These are phyloP conservation scores for Vanessa atalanta DNA, from an alignment of 1,140 invertebrate species.

Conservation along the genomic window DNA sequence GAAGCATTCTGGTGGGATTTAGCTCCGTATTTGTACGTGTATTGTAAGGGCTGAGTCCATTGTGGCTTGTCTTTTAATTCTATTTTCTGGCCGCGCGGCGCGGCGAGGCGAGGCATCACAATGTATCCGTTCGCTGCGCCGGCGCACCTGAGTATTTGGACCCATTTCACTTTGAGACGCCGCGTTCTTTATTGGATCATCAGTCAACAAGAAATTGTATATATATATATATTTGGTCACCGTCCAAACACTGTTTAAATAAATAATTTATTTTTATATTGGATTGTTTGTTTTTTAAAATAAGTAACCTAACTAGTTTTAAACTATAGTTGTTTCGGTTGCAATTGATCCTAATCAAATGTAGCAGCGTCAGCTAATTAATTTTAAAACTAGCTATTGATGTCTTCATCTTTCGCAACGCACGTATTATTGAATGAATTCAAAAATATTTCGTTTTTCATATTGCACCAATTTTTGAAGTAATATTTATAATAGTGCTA, in stretches of 20 bases:
- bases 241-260: conserved; percentile 23
- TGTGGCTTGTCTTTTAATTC: conserved; percentile 71
- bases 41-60: conserved; percentile 65
- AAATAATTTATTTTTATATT: not conserved
- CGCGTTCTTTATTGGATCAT: conserved; percentile 66
- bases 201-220: conserved; percentile 53
- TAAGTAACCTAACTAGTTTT: not conserved
- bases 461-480: not conserved
- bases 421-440: too few species aligned
- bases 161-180: conserved; percentile 69
- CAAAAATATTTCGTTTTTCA: too few species aligned
- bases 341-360: too few species aligned
- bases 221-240: conserved; percentile 48
- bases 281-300: not conserved
- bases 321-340: too few species aligned
- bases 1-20: conserved; percentile 50
- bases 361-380: too few species aligned
- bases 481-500: not conserved
- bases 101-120: conserved; percentile 56
- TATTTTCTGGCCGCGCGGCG: conserved; percentile 68
- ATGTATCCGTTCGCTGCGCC: conserved; percentile 58
- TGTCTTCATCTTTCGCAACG: too few species aligned
- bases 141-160: conserved; percentile 75
- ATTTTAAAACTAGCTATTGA: too few species aligned
- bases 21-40: conserved; percentile 50